Evolutionary conservation across 2,113 vertebrate genomes (phyloP), one percentile per base, ranked within the genome.

Genomic region (Dipodomys merriami): DNA sequence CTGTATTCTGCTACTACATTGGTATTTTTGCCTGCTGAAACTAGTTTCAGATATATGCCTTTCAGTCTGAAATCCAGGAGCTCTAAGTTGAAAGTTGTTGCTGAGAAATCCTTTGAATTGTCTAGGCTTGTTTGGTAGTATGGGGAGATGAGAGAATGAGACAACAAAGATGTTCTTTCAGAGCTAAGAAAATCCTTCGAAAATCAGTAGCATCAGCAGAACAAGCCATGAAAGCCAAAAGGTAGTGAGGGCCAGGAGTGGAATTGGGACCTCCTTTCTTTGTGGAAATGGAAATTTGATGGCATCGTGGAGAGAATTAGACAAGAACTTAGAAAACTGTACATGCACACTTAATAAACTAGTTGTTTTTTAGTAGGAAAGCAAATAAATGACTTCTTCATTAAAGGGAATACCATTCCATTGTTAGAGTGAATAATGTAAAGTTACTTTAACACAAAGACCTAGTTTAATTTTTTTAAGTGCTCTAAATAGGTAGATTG

Each of bases 81-180:
- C 35, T 88, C n/a, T 72, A 73, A 62, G 69, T 49, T 72, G 90
- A 91, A 89, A 73, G 16, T n/a, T 23, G 30, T 35, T 88, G 46
- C 39, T 76, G 62, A 82, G 67, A 22, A 15, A 35, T 35, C 53
- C 25, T 60, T 74, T 44, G 35, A 67, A 44, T 86, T 91, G 76
- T 78, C 65, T n/a, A 35, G n/a, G 72, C 13, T 49, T 72, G 2
- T 89, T 71, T 57, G 22, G n/a, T 82, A 25, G 13, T 15, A 10
- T 76, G 74, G 13, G 19, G 30, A 83, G 53, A 30, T 46, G 8
- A 72, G 29, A 2, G 60, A 30, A 29, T 79, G 46, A 76, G 33
- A 94, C 94, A 93, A 79, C 39, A 49, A 18, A 57, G 53, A 35
- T 71, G 23, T 72, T 88, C 89, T 94, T 83, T 86, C 80, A 92